Base-by-base conservation (phyloP, 2,113 vertebrate species). In the Scatophagus argus region DNA sequence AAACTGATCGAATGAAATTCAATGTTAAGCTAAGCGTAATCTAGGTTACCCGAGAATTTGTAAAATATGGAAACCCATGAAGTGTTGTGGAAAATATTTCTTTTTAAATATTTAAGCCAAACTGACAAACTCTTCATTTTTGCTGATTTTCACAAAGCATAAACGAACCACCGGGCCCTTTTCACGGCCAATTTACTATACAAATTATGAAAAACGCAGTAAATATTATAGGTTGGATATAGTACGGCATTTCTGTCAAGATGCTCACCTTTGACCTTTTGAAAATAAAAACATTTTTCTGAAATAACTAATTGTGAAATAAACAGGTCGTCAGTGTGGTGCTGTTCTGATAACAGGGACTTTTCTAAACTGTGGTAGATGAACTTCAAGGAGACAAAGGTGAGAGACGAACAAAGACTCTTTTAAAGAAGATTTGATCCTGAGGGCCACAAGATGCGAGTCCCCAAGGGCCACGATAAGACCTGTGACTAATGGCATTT, bases 401-500 rank as follows among this genome's bases (percentile, higher is more conserved):
- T 93, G 92, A 93, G 91, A 92, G 93, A 92, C 89, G 85, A 69
- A 94, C 89, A 93, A 93, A 94, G 88, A 89, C 81, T 87, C 94
- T 85, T 91, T 91, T 91, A 86, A 83, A 88, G 91, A 79, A 92
- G 91, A 91, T 91, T 91, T 89, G 92, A 77, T 83, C 76, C 94
- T 88, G 83, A 86, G 78, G 55, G 84, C 87, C 79, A 63, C 74
- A 81, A 92, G 91, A 91, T 80, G 89, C 65, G 91, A 89, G 70
- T 89, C 88, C 49, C 36, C 51, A 54, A 85, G 83, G 92, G 91
- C 88, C 51, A 82, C 55, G 84, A 91, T 96, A 95, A 96, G 92
- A 96, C 93, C 95, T 96, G 96, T 96, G 94, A 96, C 96, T 95
- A 96, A 97, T 94, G 94, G 93, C 78, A 78, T 95, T 95, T 96